A percentile compares a stretch with the other conserved stretches of the same genome.
phyloP scores from a whole-genome alignment of 2,797 vertebrate species.

The Poliocrania exsul region DNA sequence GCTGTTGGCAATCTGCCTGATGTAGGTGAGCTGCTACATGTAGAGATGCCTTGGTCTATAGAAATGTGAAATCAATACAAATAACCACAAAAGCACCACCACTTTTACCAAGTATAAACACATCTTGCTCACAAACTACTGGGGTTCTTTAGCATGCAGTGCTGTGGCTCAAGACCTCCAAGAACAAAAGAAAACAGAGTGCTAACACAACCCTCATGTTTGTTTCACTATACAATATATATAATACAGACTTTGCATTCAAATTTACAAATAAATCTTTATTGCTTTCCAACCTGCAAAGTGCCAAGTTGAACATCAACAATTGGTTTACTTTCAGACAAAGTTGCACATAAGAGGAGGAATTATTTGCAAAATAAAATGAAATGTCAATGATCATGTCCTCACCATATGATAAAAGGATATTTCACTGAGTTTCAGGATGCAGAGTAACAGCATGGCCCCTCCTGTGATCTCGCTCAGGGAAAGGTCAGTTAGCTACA shows the following conservation, averaged over 20 bases:
- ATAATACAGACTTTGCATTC: not conserved
- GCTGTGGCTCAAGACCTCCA: not conserved
- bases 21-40: not conserved
- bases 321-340: not conserved
- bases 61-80: not conserved
- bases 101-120: not conserved
- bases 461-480: not conserved
- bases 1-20: not conserved
- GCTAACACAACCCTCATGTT: not conserved
- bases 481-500: constrained; percentile 18
- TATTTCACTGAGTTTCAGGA: constrained; percentile 8
- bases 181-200: not conserved
- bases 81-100: not conserved
- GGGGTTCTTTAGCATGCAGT: not conserved
- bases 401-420: not conserved
- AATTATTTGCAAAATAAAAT: constrained; percentile 34
- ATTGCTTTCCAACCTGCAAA: not conserved
- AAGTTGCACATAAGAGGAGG: not conserved
- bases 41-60: not conserved
- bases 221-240: not conserved
- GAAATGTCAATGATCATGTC: not conserved
- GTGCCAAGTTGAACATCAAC: not conserved
- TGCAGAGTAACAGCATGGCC: constrained; percentile 15
- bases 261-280: not conserved
- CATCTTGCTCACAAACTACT: not conserved